Evolutionary conservation across 2,797 vertebrate species (phyloP), one percentile per base, ranked within the genome.

Genomic region (Darevskia nairensis): DNA sequence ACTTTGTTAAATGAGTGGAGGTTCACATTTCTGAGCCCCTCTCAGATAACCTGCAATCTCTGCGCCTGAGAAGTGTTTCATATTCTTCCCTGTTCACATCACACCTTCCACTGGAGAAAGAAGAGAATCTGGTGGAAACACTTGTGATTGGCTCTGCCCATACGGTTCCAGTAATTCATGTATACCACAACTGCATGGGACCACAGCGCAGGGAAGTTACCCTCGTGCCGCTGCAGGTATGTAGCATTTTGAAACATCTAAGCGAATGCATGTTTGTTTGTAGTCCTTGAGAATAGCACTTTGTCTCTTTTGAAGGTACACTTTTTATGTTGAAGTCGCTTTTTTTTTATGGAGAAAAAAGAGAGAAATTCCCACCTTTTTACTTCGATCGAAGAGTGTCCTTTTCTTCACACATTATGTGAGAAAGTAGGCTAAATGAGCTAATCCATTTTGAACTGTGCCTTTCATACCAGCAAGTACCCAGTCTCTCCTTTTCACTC

Each of bases 401-500:
- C 0, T 0, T n/a, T 35, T 64, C 15, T 82, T 87, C 75, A 68
- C 83, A 80, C 32, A 23, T 32, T 85, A 27, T 77, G 10, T 64
- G 1, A 2, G 78, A 86, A 84, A 92, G 64, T 29, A 64, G 0
- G 0, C 27, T 75, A 1, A 10, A 1, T 0, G 82, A 89, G 46
- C 3, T 1, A 5, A 25, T 41, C 32, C 39, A 21, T 80, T 90
- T 46, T 84, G 1, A 27, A 71, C 74, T 41, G 29, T 7, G n/a
- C 23, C 1, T 90, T 89, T 82, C 3, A 86, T 84, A 71, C 6
- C 71, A 35, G 80, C 46, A 50, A 84, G 89, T 87, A 72, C 0
- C 1, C 72, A 0, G 69, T 64, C 39, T 77, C 1, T 0, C 32
- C 39, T 27, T 61, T 44, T 19, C 21, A 29, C 75, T 86, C 84